Evolutionary conservation across 2,888 invertebrate genomes (phyloP), one percentile per base, ranked within the genome.

Genomic region (Stenichneumon culpator): DNA sequence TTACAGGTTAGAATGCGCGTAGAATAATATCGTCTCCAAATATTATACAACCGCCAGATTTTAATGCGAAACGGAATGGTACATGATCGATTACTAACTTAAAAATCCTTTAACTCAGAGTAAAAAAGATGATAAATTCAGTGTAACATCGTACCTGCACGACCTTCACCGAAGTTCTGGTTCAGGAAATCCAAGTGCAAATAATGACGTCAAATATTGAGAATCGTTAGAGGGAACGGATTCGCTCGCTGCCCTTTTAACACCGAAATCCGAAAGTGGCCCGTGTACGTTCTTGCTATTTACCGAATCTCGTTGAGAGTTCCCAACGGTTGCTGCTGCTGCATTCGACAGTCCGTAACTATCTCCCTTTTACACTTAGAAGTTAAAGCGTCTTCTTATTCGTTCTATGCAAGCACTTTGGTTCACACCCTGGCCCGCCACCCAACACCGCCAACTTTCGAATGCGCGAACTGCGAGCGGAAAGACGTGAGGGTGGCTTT

Each of bases 371-470:
- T 14, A 72, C 72, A 60, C 39, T 73, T 52, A 7, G 25, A 57
- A 73, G 57, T 25, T 60, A 57, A 73, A 57, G 44, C 57, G 39
- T 25, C 44, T 60, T 73, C 60, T 60, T 60, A 73, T 44, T 44
- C 39, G 57, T 60, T 73, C 44, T 57, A 44, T 44, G 73, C 72
- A 57, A 57, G 57, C 73, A 63, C 74, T 63, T 63, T 47, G 47
- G 74, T 57, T 73, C 54, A 7, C 73, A 39, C 57, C 39, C n/a
- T 32, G 11, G 9, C 9, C 4, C 44, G 16, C 16, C 16, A 5
- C 16, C 14, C 39, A 25, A 36, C 57, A 16, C 7, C 44, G 54
- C 54, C 60, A 36, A 73, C 25, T 73, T 73, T 73, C n/a, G 28
- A 73, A 73, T 60, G 57, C 73, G 57, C 73, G 44, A 73, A 25